Base-by-base conservation (phyloP, 2,797 vertebrate genomes). In the Craterocephalus amniculus region DNA sequence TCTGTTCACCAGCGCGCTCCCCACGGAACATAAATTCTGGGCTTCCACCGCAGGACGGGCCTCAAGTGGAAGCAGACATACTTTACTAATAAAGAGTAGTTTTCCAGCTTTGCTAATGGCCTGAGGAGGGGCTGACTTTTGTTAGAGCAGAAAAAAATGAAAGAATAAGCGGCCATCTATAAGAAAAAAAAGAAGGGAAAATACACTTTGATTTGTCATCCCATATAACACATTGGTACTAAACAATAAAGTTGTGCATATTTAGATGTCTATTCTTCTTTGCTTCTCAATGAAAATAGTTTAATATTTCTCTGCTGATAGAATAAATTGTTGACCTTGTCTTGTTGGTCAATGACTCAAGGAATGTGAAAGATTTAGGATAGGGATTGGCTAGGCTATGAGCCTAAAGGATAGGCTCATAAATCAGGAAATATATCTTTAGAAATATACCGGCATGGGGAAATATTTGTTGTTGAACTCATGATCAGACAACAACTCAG, bases 61-160 rank as follows among this genome's bases (percentile, higher is more conserved):
- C 84, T 78, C 80, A 79, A 85, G 78, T 83, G 78, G 82, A 84
- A 84, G 83, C 59, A 54, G 78, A 85, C 91, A 89, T 88, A 66
- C 86, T 92, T 89, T 81, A 86, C 80, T 91, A 91, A 93, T 91
- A 92, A 93, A 90, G 84, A 91, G 78, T 58, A 58, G 81, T 87
- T 90, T 83, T 87, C 81, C 83, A 87, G 77, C 83, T 85, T 70
- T 78, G 74, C 70, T 88, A 86, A 91, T 88, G 73, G 76, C 64
- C 67, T 24, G 22, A 59, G 73, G 67, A 69, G 62, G 69, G 58
- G 51, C 32, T 48, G 74, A 80, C 61, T 80, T 58, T 56, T 57
- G 57, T 45, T 65, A 45, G 26, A 52, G 64, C 1, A n/a, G 12
- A n/a, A 70, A 83, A 73, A 73, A 4, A 27, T 18, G 45, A 70